Conservation (phyloP, 2,888 invertebrate genomes). For the Volucella bombylans region DNA sequence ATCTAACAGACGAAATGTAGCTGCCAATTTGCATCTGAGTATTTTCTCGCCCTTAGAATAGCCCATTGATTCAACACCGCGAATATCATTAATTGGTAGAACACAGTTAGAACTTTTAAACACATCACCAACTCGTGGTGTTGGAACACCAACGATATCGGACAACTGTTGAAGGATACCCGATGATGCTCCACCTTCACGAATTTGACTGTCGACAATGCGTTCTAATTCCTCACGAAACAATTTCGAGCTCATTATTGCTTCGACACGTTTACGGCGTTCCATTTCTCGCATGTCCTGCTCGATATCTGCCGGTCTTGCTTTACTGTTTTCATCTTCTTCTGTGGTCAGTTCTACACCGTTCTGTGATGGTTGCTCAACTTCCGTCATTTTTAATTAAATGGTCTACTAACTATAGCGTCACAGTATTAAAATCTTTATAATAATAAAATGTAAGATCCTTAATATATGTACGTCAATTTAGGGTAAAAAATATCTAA, state of each 20-base stretch:
- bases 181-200: constrained; percentile 88
- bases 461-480: no score
- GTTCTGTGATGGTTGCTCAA: constrained; percentile 88
- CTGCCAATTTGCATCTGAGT: constrained; percentile 96
- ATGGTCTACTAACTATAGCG: constrained; percentile 52
- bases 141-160: constrained; percentile 94
- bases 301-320: constrained; percentile 94
- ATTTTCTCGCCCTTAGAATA: constrained; percentile 98
- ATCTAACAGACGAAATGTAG: constrained; percentile 96
- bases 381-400: constrained; percentile 85
- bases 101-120: constrained; percentile 91
- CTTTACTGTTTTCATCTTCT: constrained; percentile 90
- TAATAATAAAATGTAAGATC: constrained; percentile 1
- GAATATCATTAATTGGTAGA: constrained; percentile 98
- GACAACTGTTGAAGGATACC: constrained; percentile 96
- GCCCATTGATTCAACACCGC: constrained; percentile 95
- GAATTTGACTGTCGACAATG: constrained; percentile 95
- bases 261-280: constrained; percentile 97
- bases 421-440: constrained; percentile 60
- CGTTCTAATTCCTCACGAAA: constrained; percentile 99
- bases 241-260: constrained; percentile 96
- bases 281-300: constrained; percentile 99
- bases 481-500: no score
- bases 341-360: constrained; percentile 86
- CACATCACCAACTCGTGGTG: constrained; percentile 87